Conservation (phyloP, 2,113 vertebrate species). For the Corythoichthys haematopterus region DNA sequence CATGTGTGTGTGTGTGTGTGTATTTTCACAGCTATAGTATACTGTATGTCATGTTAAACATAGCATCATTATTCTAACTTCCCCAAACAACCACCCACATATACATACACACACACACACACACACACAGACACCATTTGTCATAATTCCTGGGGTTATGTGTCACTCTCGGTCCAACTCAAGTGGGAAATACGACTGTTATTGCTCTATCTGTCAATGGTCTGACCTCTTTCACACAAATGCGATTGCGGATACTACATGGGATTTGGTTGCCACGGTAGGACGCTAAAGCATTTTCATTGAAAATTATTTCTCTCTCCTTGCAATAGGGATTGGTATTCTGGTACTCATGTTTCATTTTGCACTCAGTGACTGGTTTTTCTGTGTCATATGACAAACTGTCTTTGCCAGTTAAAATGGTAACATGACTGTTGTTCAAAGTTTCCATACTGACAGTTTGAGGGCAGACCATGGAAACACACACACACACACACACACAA, state of each 20-base stretch:
- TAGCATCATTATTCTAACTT: neutral
- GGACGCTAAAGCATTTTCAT: neutral
- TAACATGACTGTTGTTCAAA: neutral
- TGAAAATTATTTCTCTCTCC: neutral
- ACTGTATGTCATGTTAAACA: neutral
- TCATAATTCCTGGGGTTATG: slow-evolving; percentile 23
- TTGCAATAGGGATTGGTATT: neutral
- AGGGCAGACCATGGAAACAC: neutral
- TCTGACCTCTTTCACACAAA: slow-evolving; percentile 7
- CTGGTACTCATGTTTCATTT: neutral
- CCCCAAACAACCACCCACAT: neutral
- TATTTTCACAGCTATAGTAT: slow-evolving; percentile 10
- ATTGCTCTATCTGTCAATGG: slow-evolving; percentile 31
- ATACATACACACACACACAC: neutral
- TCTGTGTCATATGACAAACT: neutral
- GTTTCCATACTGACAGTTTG: neutral
- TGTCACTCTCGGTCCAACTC: slow-evolving; percentile 19
- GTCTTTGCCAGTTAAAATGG: neutral
- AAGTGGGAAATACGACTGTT: slow-evolving; percentile 17
- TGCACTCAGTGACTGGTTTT: neutral
- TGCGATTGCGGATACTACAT: neutral
- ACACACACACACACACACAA: neutral
- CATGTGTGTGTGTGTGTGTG: neutral
- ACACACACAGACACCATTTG: slow-evolving; percentile 8
- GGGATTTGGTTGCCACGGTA: neutral